A percentile compares a stretch with the other conserved stretches of the same genome.
phyloP scores from a whole-genome alignment of 1,140 invertebrate species.

The Saccostrea glomerata region DNA sequence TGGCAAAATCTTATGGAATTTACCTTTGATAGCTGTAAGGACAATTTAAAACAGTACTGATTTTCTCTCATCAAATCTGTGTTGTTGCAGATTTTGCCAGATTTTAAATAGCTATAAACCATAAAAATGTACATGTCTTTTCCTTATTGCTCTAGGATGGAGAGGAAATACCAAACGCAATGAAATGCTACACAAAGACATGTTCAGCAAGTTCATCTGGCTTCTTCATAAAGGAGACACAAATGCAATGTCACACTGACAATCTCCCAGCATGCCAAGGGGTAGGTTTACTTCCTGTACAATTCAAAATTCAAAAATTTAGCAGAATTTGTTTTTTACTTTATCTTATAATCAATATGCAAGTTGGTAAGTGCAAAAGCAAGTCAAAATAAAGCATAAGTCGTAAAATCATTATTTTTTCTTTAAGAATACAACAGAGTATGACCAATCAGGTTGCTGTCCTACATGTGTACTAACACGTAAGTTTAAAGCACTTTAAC shows the following conservation, averaged over 20 bases:
- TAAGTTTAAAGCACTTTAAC: constrained; percentile 44
- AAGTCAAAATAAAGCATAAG: background rate
- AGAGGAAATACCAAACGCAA: constrained; percentile 53
- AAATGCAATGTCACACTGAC: constrained; percentile 53
- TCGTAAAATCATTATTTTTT: background rate
- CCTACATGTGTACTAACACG: constrained; percentile 57
- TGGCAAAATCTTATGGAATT: too few relatives aligned
- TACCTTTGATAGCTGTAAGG: too few relatives aligned
- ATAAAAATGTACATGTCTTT: background rate
- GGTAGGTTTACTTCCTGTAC: constrained; percentile 46
- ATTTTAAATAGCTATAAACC: too few relatives aligned
- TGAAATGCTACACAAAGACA: constrained; percentile 60
- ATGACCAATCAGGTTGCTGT: constrained; percentile 63
- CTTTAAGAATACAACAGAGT: constrained; percentile 55
- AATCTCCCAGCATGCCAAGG: constrained; percentile 57
- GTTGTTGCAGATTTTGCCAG: too few relatives aligned
- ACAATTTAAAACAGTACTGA: too few relatives aligned
- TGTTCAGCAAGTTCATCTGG: constrained; percentile 50
- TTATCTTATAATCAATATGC: too few relatives aligned
- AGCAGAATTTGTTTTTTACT: too few relatives aligned
- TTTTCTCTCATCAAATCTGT: too few relatives aligned
- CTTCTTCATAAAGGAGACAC: constrained; percentile 57
- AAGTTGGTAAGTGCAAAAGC: background rate
- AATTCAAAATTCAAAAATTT: background rate
- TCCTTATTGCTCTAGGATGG: constrained; percentile 51